phyloP scores from a whole-genome alignment of 2,888 invertebrate species.

The Leptarthrus brevirostris region DNA sequence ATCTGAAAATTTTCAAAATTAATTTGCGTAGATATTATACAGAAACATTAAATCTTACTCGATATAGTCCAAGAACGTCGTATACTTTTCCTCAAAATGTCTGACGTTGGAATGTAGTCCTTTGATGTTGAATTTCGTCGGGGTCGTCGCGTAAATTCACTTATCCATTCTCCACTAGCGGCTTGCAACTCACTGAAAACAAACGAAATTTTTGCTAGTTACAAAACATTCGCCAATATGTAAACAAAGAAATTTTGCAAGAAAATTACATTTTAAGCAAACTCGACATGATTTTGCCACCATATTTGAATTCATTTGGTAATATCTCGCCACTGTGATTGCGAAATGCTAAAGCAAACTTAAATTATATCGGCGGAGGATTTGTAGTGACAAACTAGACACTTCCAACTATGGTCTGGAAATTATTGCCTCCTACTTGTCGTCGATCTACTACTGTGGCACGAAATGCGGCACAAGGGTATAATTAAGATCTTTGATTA shows the following conservation, averaged over 20 bases:
- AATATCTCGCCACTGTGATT: neutral
- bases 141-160: conserved; percentile 71
- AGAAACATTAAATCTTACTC: conserved; percentile 69
- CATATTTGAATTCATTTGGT: neutral
- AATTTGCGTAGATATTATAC: neutral
- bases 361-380: neutral
- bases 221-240: neutral
- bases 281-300: neutral
- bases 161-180: conserved; percentile 77
- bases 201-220: conserved; percentile 52
- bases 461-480: conserved; percentile 1
- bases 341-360: neutral
- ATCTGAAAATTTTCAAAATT: conserved; percentile 59
- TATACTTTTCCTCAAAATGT: conserved; percentile 75
- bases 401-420: conserved; percentile 8
- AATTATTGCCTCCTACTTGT: conserved; percentile 12
- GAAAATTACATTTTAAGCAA: neutral
- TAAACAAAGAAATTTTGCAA: neutral
- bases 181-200: conserved; percentile 76
- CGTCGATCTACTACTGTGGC: neutral
- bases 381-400: neutral
- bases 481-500: neutral
- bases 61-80: conserved; percentile 79
- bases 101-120: conserved; percentile 70
- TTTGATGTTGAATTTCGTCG: conserved; percentile 66